These are phyloP conservation scores for Mycalesis mineus DNA, from an alignment of 2,888 invertebrate genomes.

Conservation along the genomic window DNA sequence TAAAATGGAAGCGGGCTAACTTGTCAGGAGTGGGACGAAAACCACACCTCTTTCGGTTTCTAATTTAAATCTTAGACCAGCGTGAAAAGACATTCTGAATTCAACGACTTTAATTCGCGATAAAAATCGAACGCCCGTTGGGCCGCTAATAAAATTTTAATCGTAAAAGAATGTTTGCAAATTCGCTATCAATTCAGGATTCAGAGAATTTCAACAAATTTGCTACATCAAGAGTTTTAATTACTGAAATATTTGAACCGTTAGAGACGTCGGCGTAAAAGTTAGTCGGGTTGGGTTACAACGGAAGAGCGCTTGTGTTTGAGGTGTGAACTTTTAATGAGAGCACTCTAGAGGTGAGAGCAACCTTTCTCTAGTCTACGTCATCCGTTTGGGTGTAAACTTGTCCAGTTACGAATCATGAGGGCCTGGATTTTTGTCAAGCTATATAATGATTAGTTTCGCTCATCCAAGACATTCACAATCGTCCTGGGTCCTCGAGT, in stretches of 20 bases:
- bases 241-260: slow-evolving; percentile 9
- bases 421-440: too few relatives aligned
- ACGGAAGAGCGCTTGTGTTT: neutral
- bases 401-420: too few relatives aligned
- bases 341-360: slow-evolving; percentile 61
- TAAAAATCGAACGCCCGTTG: neutral
- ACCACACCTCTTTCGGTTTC: too few relatives aligned
- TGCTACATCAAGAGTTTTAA: neutral
- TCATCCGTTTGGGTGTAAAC: too few relatives aligned
- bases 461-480: too few relatives aligned
- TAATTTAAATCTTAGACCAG: too few relatives aligned
- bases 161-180: slow-evolving; percentile 35
- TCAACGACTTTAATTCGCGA: neutral
- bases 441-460: too few relatives aligned
- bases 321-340: slow-evolving; percentile 9
- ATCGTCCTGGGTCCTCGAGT: too few relatives aligned
- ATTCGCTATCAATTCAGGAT: slow-evolving; percentile 36
- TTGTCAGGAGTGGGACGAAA: too few relatives aligned
- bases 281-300: slow-evolving; percentile 1
- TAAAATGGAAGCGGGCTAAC: too few relatives aligned
- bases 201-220: neutral
- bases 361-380: slow-evolving; percentile 34
- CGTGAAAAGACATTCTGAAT: neutral
- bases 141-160: neutral
- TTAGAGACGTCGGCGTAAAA: neutral